phyloP scores from a whole-genome alignment of 2,888 invertebrate species.

The Lampropteryx suffumata region DNA sequence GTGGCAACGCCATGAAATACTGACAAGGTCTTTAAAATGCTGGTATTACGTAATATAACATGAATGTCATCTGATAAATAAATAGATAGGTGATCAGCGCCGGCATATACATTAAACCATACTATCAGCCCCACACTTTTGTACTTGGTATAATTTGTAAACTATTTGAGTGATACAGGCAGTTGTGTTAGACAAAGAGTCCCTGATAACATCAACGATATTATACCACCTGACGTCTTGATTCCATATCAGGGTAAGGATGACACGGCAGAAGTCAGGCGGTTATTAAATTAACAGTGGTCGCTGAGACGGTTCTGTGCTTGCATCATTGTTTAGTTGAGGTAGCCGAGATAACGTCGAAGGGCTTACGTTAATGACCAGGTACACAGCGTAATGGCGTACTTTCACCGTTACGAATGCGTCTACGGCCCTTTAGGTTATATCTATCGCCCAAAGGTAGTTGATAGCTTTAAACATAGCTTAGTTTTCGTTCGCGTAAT shows the following conservation, averaged over 20 bases:
- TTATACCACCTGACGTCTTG: constrained; percentile 47
- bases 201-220: constrained; percentile 44
- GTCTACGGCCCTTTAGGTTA: constrained; percentile 40
- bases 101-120: no score
- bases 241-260: constrained; percentile 53
- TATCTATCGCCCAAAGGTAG: constrained; percentile 46
- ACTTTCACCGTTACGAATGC: constrained; percentile 51
- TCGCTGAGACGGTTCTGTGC: constrained; percentile 30
- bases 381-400: constrained; percentile 40
- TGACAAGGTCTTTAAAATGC: no score
- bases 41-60: no score
- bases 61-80: no score
- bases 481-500: neutral
- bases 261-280: constrained; percentile 50
- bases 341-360: constrained; percentile 35
- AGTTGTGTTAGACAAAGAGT: no score
- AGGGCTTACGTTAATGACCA: constrained; percentile 35
- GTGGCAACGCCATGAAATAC: no score
- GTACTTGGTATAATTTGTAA: no score
- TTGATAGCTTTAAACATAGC: constrained; percentile 20
- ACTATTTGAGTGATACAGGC: no score
- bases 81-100: no score
- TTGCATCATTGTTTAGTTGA: constrained; percentile 30
- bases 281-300: constrained; percentile 63
- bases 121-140: no score